Percentiles rank a stretch among this genome's conserved stretches.
Conservation (phyloP, 1,140 invertebrate species). For the Arion vulgaris region DNA sequence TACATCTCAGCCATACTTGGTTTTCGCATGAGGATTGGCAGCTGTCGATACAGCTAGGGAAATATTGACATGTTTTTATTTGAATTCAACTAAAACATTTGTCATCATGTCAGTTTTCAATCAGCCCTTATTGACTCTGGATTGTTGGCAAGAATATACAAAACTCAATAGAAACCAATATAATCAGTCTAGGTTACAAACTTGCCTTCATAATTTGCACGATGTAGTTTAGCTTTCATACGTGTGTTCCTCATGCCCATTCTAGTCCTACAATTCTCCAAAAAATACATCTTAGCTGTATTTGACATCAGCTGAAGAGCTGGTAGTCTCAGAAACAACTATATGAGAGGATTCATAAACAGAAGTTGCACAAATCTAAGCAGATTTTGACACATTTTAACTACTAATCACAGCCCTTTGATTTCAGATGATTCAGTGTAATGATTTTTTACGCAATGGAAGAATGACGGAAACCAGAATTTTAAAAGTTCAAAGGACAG, state of each 20-base stretch:
- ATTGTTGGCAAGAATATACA: not conserved
- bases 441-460: not conserved
- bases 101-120: not conserved
- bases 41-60: not conserved
- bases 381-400: not conserved
- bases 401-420: not conserved
- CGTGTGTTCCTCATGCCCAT: constrained; percentile 26
- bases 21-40: not conserved
- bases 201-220: constrained; percentile 5
- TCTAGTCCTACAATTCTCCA: constrained; percentile 29
- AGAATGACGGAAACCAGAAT: not conserved
- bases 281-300: constrained; percentile 13
- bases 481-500: not conserved
- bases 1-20: not conserved
- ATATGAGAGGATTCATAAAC: not conserved
- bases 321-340: constrained; percentile 27
- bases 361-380: not conserved
- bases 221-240: constrained; percentile 1
- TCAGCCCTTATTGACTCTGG: not conserved
- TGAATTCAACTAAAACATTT: not conserved
- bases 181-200: not conserved
- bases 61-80: not conserved
- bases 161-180: not conserved
- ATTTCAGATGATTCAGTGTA: not conserved
- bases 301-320: constrained; percentile 6